Evolutionary conservation across 2,797 vertebrate species (phyloP), one percentile per base, ranked within the genome.

Genomic region (Eutrigla gurnardus): DNA sequence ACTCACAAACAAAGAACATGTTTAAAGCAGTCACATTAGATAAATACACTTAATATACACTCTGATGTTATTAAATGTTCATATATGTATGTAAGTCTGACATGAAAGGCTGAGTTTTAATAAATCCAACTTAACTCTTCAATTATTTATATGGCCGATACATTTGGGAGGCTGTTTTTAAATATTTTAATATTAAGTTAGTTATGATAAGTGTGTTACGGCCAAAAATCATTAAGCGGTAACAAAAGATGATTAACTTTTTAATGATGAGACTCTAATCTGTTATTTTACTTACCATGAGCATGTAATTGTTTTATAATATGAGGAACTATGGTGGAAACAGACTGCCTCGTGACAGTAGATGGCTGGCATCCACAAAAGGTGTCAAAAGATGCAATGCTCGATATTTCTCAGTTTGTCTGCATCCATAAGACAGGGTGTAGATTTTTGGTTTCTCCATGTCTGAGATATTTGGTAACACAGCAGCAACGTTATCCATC

Each of bases 401-500:
- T 78, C 10, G 33, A 47, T 58, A 40, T 6, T 7, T 18, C 35
- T 58, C 33, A 65, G 37, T 42, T 66, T 60, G 15, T 42, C 57
- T 58, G n/a, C 7, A 43, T 49, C 36, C 14, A 73, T 52, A 50
- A 70, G n/a, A 70, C 45, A n/a, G n/a, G 35, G 11, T 17, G 32
- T 39, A 36, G 9, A 12, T 33, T 39, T 25, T 65, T 37, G 0
- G 55, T 61, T 67, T 64, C 11, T 73, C 14, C 7, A 25, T 39
- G 25, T 64, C 55, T 49, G 55, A 45, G 17, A 63, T 39, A 54
- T 72, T 73, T 75, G 36, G 14, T 14, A 61, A 40, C 25, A 45
- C 32, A 36, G 55, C 53, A 45, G 33, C 36, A 50, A 58, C 35
- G 35, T 65, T 72, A 76, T 71, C 59, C 54, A 73, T 67, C 73